phyloP scores from a whole-genome alignment of 2,797 vertebrate species.

The Poecile montanus region DNA sequence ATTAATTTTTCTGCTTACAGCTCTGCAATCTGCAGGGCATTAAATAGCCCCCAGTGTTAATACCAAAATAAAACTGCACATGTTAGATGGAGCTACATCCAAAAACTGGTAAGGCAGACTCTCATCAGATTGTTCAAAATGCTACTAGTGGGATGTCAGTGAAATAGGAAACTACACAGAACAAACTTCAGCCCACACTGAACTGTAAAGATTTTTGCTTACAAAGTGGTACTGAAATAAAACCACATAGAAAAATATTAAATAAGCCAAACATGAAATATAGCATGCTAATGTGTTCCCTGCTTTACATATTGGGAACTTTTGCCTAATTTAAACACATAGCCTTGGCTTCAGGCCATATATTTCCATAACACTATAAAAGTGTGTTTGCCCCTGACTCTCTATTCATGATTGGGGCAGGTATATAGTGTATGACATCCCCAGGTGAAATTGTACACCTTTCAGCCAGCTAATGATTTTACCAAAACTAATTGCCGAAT shows the following conservation, averaged over 20 bases:
- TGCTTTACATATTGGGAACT: background rate
- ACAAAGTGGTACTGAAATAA: background rate
- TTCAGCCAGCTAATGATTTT: background rate
- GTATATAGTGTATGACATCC: background rate
- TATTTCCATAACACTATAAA: background rate
- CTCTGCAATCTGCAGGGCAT: background rate
- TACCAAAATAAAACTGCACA: background rate
- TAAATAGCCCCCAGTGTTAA: background rate
- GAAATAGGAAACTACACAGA: background rate
- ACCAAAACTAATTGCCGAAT: background rate
- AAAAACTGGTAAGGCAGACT: background rate
- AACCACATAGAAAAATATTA: background rate
- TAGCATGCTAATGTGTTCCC: background rate
- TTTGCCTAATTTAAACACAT: background rate
- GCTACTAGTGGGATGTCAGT: background rate
- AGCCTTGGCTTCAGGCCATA: rapidly evolving
- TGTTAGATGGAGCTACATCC: background rate
- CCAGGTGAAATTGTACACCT: background rate
- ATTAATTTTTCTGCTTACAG: background rate
- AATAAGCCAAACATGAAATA: background rate
- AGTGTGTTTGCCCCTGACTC: background rate
- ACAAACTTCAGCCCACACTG: background rate
- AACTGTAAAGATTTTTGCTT: background rate
- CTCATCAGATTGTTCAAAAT: background rate
- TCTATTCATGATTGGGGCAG: background rate